phyloP scores from a whole-genome alignment of 2,113 vertebrate genomes.

The Halichoeres trimaculatus region DNA sequence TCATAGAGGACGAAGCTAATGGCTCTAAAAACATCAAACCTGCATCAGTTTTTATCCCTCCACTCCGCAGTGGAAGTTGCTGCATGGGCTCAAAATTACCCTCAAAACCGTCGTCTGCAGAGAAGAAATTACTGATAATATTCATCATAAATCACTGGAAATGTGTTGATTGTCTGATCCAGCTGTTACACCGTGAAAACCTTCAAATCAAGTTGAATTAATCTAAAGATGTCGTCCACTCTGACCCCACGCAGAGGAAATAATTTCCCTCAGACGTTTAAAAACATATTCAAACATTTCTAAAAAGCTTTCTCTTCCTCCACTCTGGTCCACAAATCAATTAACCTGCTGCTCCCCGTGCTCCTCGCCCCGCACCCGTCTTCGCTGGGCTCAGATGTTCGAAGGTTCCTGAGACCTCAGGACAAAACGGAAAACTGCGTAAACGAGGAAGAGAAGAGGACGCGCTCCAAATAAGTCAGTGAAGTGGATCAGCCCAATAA shows the following conservation, averaged over 20 bases:
- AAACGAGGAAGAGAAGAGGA: neutral
- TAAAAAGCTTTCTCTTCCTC: neutral
- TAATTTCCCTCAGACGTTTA: neutral
- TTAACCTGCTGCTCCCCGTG: neutral
- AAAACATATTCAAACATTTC: neutral
- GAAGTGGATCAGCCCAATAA: slow-evolving; percentile 50
- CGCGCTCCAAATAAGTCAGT: slow-evolving; percentile 24
- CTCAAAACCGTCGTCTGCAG: too few relatives aligned
- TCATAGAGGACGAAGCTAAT: neutral
- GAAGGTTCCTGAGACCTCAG: slow-evolving; percentile 20
- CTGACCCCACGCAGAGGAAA: neutral
- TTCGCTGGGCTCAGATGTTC: slow-evolving; percentile 37
- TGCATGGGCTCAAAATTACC: too few relatives aligned
- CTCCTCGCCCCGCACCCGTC: slow-evolving; percentile 10
- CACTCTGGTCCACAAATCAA: neutral
- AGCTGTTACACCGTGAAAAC: too few relatives aligned
- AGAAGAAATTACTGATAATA: too few relatives aligned
- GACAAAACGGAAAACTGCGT: slow-evolving; percentile 32
- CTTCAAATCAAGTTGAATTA: too few relatives aligned
- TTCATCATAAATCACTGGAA: too few relatives aligned
- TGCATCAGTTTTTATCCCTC: too few relatives aligned
- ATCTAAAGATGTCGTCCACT: too few relatives aligned
- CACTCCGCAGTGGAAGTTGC: too few relatives aligned
- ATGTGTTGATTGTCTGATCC: too few relatives aligned
- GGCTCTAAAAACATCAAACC: too few relatives aligned